Evolutionary conservation across 2,797 vertebrate species (phyloP).

Genomic region (Periparus ater): DNA sequence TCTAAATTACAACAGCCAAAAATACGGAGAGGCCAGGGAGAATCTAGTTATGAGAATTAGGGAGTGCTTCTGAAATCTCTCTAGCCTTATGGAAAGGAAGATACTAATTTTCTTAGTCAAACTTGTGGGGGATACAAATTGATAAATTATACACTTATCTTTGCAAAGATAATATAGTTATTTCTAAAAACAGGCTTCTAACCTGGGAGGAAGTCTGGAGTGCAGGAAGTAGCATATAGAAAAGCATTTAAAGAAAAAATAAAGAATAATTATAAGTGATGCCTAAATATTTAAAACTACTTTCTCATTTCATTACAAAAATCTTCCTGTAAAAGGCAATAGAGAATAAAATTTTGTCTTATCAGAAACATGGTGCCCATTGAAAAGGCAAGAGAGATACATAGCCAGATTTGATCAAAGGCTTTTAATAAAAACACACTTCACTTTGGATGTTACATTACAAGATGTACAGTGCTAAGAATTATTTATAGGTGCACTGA

Average conservation of each 20-base stretch:
- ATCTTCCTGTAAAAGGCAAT: neutral
- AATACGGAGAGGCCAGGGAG: neutral
- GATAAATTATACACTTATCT: neutral
- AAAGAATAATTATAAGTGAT: constrained; percentile 13
- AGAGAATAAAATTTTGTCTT: neutral
- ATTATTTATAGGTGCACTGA: constrained; percentile 35
- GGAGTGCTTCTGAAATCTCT: neutral
- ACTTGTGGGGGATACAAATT: neutral
- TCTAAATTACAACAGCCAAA: neutral
- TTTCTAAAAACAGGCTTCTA: constrained; percentile 1
- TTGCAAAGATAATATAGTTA: neutral
- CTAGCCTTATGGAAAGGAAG: neutral
- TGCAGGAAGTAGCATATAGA: constrained; percentile 4
- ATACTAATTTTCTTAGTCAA: neutral
- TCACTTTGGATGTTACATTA: constrained; percentile 16
- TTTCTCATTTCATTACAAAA: neutral
- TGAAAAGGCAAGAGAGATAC: neutral
- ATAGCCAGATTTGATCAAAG: neutral
- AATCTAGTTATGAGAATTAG: neutral
- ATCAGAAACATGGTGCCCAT: neutral
- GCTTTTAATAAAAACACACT: constrained; percentile 1
- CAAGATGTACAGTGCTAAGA: neutral
- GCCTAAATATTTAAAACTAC: neutral
- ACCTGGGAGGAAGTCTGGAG: neutral
- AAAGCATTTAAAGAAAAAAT: neutral